Percentiles rank a stretch among this genome's conserved stretches.
Conservation (phyloP, 2,113 vertebrate species). For the Donacobius atricapilla region DNA sequence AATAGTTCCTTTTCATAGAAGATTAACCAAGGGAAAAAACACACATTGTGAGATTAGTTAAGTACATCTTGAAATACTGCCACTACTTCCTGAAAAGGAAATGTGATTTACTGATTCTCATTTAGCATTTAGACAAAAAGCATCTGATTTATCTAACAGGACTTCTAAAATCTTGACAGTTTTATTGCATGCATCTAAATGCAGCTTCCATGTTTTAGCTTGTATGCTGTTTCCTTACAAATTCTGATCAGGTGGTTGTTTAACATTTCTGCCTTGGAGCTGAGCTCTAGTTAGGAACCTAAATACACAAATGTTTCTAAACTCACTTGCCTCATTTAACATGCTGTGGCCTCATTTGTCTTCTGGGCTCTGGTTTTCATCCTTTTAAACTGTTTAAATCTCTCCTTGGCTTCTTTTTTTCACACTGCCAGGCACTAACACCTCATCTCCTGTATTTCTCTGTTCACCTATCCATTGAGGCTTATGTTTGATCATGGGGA, state of each 20-base stretch:
- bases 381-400: background rate
- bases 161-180: background rate
- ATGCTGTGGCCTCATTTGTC: background rate
- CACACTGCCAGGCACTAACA: background rate
- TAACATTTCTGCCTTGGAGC: constrained; percentile 15
- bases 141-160: constrained; percentile 3
- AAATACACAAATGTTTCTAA: constrained; percentile 19
- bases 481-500: background rate
- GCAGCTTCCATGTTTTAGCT: background rate
- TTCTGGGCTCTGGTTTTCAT: constrained; percentile 18
- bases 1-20: background rate
- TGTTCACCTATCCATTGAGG: background rate
- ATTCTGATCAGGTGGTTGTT: constrained; percentile 15
- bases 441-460: background rate
- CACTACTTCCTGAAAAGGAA: background rate
- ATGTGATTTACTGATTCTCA: background rate
- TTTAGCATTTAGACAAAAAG: background rate
- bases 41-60: background rate
- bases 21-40: background rate
- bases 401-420: background rate
- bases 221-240: background rate
- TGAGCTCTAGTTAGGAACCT: constrained; percentile 1
- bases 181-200: constrained; percentile 3
- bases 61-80: constrained; percentile 19
- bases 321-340: constrained; percentile 39